phyloP scores from a whole-genome alignment of 2,888 invertebrate species.

The Laothoe populi region DNA sequence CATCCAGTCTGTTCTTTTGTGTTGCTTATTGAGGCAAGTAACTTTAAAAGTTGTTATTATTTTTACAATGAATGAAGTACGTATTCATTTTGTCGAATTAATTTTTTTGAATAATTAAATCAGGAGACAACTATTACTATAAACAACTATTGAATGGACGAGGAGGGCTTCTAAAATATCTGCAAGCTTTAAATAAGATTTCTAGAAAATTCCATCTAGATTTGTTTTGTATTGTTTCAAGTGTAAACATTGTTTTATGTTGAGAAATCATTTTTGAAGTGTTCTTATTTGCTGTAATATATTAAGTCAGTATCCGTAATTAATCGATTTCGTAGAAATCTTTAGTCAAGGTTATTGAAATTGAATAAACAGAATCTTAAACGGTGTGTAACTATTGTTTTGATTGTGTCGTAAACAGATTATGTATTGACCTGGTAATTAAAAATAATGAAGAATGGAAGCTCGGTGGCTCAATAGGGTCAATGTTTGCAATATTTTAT shows the following conservation, averaged over 20 bases:
- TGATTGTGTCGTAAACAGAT: conserved; percentile 4
- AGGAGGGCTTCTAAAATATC: neutral
- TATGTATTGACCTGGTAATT: conserved; percentile 23
- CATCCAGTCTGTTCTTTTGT: neutral
- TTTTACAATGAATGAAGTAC: conserved; percentile 6
- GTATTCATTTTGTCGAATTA: neutral
- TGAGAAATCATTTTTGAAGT: neutral
- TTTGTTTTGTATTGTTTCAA: neutral
- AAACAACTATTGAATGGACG: no score
- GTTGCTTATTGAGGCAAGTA: conserved; percentile 2
- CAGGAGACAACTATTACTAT: no score
- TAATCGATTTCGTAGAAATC: neutral
- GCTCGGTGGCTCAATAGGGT: conserved; percentile 9
- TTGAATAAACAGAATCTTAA: conserved; percentile 32
- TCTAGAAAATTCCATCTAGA: conserved; percentile 1
- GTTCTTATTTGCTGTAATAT: no score
- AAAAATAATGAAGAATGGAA: conserved; percentile 1
- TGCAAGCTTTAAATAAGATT: neutral
- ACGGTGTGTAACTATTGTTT: conserved; percentile 16
- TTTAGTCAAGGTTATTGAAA: neutral
- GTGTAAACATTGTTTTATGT: conserved; percentile 1
- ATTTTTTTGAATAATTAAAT: neutral
- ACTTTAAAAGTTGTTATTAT: neutral
- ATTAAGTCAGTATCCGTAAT: neutral
- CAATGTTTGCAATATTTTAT: no score